Evolutionary conservation across 2,797 vertebrate genomes (phyloP).

Genomic region (Sebastes cheni): DNA sequence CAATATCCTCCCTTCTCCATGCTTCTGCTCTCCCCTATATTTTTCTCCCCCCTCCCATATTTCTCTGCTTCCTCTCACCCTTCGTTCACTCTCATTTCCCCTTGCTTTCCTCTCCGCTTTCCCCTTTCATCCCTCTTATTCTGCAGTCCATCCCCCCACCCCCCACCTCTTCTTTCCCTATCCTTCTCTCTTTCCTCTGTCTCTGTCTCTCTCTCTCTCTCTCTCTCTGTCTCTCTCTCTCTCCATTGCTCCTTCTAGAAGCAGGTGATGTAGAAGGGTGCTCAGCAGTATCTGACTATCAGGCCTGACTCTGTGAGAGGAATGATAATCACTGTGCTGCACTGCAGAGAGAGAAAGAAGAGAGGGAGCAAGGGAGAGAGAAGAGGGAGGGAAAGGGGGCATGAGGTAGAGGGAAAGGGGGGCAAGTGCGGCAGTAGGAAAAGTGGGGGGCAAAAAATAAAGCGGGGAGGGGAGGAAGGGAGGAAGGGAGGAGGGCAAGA

Average conservation of each 20-base stretch:
- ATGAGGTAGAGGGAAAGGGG: conserved; percentile 61
- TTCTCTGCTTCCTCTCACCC: conserved; percentile 38
- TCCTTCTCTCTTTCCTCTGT: conserved; percentile 22
- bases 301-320: conserved; percentile 85
- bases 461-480: conserved; percentile 5
- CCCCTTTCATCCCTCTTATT: conserved; percentile 33
- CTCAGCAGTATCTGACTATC: conserved; percentile 87
- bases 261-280: conserved; percentile 85
- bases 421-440: conserved; percentile 61
- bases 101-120: conserved; percentile 40
- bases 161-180: not conserved
- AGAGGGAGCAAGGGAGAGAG: conserved; percentile 56
- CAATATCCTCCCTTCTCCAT: conserved; percentile 41
- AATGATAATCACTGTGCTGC: conserved; percentile 87
- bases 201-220: not conserved
- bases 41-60: conserved; percentile 27
- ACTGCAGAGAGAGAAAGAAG: conserved; percentile 81
- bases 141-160: conserved; percentile 33
- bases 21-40: conserved; percentile 31
- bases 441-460: conserved; percentile 24
- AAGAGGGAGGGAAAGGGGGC: conserved; percentile 55
- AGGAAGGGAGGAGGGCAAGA: conserved; percentile 27
- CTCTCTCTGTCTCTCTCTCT: conserved; percentile 12
- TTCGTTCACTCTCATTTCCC: conserved; percentile 32
- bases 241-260: conserved; percentile 60